phyloP scores from a whole-genome alignment of 2,888 invertebrate species.

The Ichneumon xanthorius region DNA sequence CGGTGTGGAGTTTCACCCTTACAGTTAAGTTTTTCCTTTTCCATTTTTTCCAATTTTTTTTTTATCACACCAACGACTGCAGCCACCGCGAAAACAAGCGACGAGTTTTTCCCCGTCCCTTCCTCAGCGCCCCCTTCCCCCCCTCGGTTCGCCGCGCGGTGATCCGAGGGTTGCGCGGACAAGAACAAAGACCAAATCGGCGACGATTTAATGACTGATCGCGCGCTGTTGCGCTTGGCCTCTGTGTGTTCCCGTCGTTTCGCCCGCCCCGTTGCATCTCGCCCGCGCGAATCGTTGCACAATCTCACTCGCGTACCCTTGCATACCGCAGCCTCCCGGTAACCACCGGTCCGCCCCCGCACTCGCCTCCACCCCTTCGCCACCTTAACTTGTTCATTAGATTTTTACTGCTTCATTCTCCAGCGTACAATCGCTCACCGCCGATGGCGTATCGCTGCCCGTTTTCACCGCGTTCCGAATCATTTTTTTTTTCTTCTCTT shows the following conservation, averaged over 20 bases:
- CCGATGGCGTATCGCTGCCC: conserved; percentile 31
- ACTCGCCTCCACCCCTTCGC: conserved; percentile 13
- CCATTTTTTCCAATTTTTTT: conserved; percentile 40
- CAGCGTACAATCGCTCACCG: conserved; percentile 31
- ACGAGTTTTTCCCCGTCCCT: conserved; percentile 37
- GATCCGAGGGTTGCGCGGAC: conserved; percentile 69
- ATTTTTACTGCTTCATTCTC: conserved; percentile 59
- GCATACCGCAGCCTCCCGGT: neutral
- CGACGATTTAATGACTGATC: conserved; percentile 84
- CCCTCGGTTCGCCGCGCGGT: conserved; percentile 49
- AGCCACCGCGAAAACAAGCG: conserved; percentile 28
- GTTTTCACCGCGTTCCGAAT: conserved; percentile 25
- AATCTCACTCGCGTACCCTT: conserved; percentile 31
- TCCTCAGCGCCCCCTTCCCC: conserved; percentile 17
- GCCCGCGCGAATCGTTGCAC: conserved; percentile 50
- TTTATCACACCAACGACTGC: conserved; percentile 44
- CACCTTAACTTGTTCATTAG: conserved; percentile 58
- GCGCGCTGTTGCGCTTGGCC: conserved; percentile 77
- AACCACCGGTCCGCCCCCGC: neutral
- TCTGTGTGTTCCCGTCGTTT: conserved; percentile 69
- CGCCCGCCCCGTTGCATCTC: conserved; percentile 66
- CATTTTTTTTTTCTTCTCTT: conserved; percentile 14
- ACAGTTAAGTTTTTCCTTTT: conserved; percentile 21
- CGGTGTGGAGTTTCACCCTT: conserved; percentile 68
- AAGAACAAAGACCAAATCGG: conserved; percentile 81